Percentiles rank a stretch among this genome's conserved stretches.
Evolutionary conservation across 1,140 invertebrate genomes (phyloP).

Genomic region (Lutraria rhynchaena): DNA sequence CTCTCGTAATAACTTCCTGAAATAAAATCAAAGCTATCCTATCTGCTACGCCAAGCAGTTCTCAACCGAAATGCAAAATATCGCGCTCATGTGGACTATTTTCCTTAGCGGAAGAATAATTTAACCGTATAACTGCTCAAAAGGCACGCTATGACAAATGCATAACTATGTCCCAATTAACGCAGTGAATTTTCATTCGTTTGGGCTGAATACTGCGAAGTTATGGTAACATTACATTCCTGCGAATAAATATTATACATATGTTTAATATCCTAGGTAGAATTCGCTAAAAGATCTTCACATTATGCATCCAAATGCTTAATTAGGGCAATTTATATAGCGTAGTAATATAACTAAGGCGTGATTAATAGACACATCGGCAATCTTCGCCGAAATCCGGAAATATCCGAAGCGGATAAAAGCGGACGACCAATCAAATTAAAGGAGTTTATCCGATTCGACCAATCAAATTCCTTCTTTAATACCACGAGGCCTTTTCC

Average conservation of each 20-base stretch:
- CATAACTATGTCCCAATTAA: constrained; percentile 26
- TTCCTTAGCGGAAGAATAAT: too few species aligned
- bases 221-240: neutral
- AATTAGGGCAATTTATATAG: constrained; percentile 41
- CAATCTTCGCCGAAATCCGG: constrained; percentile 70
- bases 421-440: constrained; percentile 71
- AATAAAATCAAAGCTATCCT: too few species aligned
- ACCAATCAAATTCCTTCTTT: constrained; percentile 76
- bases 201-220: neutral
- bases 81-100: too few species aligned
- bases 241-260: neutral
- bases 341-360: constrained; percentile 3
- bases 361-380: constrained; percentile 70
- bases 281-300: neutral
- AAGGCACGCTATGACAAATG: constrained; percentile 42
- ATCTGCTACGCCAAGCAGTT: too few species aligned
- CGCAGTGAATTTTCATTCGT: neutral
- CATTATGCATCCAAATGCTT: neutral
- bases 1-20: too few species aligned
- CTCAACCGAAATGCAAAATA: too few species aligned
- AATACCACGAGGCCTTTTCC: constrained; percentile 80
- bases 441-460: constrained; percentile 60
- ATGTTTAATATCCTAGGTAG: neutral
- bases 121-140: constrained; percentile 1
- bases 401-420: constrained; percentile 61